Conservation (phyloP, 2,113 vertebrate species). For the Prinia subflava region DNA sequence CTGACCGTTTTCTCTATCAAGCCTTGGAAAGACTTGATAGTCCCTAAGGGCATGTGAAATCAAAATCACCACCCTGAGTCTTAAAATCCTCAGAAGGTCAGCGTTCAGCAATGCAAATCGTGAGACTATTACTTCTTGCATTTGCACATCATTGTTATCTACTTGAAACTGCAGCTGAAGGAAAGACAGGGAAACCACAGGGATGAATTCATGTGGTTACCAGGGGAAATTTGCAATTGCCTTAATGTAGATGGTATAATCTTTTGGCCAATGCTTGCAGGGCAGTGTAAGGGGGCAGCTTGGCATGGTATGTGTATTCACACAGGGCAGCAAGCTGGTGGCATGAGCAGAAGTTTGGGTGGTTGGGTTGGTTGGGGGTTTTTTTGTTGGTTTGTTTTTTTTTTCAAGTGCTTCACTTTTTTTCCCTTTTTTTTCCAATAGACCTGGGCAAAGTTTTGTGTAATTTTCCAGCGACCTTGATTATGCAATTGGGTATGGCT, state of each 20-base stretch:
- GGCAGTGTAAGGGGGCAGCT: not conserved
- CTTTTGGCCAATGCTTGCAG: not conserved
- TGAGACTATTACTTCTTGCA: not conserved
- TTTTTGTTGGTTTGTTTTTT: not conserved
- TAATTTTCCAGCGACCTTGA: conserved; percentile 69
- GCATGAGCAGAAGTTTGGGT: not conserved
- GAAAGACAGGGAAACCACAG: not conserved
- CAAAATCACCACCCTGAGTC: not conserved
- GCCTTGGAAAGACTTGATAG: not conserved
- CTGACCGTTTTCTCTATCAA: not conserved
- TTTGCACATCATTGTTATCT: not conserved
- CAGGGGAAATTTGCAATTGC: not conserved
- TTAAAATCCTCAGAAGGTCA: not conserved
- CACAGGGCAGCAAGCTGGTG: not conserved
- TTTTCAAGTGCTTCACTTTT: not conserved
- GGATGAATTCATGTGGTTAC: not conserved
- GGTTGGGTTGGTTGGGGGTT: no score
- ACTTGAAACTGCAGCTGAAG: not conserved
- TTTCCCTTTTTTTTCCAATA: not conserved
- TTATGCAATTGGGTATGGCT: conserved; percentile 53
- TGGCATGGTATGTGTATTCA: not conserved
- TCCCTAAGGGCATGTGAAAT: not conserved
- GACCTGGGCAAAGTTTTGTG: conserved; percentile 59
- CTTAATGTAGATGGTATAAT: not conserved
- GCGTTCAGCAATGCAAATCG: not conserved